Evolutionary conservation across 1,140 invertebrate species (phyloP).

Genomic region (Semibalanus balanoides): DNA sequence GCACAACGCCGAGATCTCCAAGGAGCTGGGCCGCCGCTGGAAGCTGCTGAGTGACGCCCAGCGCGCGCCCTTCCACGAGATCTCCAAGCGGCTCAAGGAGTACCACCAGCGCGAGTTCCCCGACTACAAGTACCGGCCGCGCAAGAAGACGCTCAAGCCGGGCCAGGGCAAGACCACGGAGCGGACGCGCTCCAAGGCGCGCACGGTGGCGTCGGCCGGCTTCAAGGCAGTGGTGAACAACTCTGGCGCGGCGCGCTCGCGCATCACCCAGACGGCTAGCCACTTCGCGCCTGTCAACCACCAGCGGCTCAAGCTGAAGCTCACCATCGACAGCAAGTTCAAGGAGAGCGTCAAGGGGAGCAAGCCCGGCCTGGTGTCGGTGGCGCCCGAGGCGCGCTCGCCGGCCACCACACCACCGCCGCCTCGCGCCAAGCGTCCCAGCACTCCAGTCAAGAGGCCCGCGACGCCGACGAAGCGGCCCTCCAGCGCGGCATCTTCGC

Average conservation of each 20-base stretch:
- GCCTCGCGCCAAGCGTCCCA: background rate
- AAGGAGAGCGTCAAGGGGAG: conserved; percentile 30
- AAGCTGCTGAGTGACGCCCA: conserved; percentile 75
- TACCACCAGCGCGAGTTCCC: conserved; percentile 92
- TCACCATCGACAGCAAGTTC: conserved; percentile 42
- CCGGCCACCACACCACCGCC: no score
- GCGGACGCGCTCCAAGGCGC: conserved; percentile 22
- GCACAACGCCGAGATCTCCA: conserved; percentile 94
- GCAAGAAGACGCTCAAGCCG: conserved; percentile 57
- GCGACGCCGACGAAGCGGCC: no score
- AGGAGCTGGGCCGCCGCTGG: conserved; percentile 80
- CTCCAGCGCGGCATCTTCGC: background rate
- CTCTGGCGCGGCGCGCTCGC: background rate
- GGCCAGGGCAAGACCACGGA: conserved; percentile 12
- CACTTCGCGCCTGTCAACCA: conserved; percentile 18
- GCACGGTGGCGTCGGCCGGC: no score
- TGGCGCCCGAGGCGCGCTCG: background rate
- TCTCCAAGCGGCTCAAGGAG: conserved; percentile 76
- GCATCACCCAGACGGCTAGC: background rate
- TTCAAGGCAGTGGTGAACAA: background rate
- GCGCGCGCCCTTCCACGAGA: conserved; percentile 80
- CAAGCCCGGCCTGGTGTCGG: background rate
- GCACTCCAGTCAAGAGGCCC: no score
- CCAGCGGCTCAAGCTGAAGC: conserved; percentile 38
- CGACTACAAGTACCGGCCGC: conserved; percentile 91